These are phyloP conservation scores for Chrysina gloriosa DNA, from an alignment of 2,888 invertebrate genomes.

Conservation along the genomic window DNA sequence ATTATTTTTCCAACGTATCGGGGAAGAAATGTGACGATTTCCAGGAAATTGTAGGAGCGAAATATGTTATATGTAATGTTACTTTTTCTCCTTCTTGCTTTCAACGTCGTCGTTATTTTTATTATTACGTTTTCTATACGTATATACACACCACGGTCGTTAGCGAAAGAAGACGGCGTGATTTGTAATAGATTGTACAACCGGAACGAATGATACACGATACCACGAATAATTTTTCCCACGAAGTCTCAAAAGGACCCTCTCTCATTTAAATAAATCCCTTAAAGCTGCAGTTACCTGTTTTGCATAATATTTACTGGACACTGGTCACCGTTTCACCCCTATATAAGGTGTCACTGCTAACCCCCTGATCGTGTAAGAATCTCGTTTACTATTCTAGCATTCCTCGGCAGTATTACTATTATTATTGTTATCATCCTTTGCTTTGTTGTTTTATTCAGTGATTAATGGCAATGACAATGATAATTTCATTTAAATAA, in stretches of 20 bases:
- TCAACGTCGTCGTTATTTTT: not conserved
- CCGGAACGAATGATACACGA: slow-evolving; percentile 25
- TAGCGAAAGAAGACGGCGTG: too few relatives aligned
- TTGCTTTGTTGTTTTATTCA: too few relatives aligned
- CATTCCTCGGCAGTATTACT: too few relatives aligned
- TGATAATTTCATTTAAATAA: too few relatives aligned
- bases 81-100: not conserved
- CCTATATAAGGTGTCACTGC: slow-evolving; percentile 45
- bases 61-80: too few relatives aligned
- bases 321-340: slow-evolving; percentile 52
- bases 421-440: too few relatives aligned
- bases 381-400: too few relatives aligned
- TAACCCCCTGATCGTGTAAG: too few relatives aligned
- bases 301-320: slow-evolving; percentile 58
- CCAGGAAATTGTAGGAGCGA: slow-evolving; percentile 44
- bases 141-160: too few relatives aligned
- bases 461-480: too few relatives aligned
- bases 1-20: slow-evolving; percentile 38
- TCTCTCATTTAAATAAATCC: slow-evolving; percentile 58
- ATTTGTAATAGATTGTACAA: not conserved
- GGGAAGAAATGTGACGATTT: slow-evolving; percentile 40
- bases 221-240: slow-evolving; percentile 47
- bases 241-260: slow-evolving; percentile 53
- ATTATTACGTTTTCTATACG: too few relatives aligned
- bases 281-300: slow-evolving; percentile 54